A percentile compares a stretch with the other conserved stretches of the same genome.
Conservation (phyloP, 2,797 vertebrate genomes). For the Platalea minor region DNA sequence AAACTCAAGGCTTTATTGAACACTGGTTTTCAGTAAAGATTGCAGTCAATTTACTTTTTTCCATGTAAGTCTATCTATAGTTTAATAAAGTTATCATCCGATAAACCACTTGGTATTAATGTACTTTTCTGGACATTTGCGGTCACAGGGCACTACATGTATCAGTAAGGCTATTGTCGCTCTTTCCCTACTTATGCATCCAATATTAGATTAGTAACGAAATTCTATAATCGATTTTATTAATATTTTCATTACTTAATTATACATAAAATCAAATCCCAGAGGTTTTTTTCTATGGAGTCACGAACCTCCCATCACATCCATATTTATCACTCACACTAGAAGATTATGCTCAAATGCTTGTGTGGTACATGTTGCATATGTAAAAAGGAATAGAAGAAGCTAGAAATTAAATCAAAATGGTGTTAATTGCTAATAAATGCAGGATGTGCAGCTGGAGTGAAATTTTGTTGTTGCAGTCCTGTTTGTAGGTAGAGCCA, state of each 20-base stretch:
- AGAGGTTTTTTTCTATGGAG: neutral
- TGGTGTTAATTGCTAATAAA: constrained; percentile 61
- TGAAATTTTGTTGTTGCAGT: neutral
- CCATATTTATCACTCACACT: constrained; percentile 37
- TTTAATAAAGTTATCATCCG: neutral
- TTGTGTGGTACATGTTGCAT: constrained; percentile 1
- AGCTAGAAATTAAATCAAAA: constrained; percentile 54
- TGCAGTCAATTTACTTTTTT: neutral
- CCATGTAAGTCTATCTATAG: neutral
- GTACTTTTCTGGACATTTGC: neutral
- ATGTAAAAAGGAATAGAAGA: constrained; percentile 41
- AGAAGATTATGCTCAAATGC: constrained; percentile 24
- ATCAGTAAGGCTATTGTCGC: neutral
- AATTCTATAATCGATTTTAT: neutral
- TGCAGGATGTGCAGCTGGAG: constrained; percentile 49
- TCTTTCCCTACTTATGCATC: neutral
- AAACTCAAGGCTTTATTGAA: neutral
- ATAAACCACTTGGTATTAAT: neutral
- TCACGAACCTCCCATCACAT: constrained; percentile 34
- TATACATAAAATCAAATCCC: constrained; percentile 31
- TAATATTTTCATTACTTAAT: constrained; percentile 37
- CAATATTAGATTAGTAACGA: neutral
- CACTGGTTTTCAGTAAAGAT: neutral
- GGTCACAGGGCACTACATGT: neutral
- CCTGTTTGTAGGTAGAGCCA: neutral